Base-by-base conservation (phyloP, 2,888 invertebrate genomes). In the Oligia fasciuncula region DNA sequence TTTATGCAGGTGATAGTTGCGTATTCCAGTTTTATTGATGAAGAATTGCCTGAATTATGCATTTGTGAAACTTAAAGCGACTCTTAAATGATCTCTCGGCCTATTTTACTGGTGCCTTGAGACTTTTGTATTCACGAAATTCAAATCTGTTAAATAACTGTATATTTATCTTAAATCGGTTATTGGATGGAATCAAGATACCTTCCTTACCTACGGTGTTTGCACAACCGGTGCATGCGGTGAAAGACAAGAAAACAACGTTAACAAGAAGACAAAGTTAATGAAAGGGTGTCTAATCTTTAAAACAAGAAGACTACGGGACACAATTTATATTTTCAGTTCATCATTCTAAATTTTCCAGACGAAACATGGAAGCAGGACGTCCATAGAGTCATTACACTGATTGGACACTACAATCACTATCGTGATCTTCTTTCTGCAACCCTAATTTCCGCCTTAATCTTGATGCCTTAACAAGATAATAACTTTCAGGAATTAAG, bases 381-480 rank as follows among this genome's bases (percentile, higher is more conserved):
- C 8, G 19, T 82, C 43, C 9, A 23, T 40, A 65, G 6, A 72
- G 6, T 35, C 51, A 70, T 74, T 66, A 57, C 11, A 60, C 19
- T 66, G 65, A 72, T 35, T 43, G 51, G 5, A 51, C 29, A 54
- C 57, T 86, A 78, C 78, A 60, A 60, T 60, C 57, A 60, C 76
- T 46, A 49, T 46, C 46, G 35, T 40, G n/a, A 76, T 77, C 75
- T 76, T 85, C 57, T 69, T 71, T 77, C 66, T 51, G 84, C 29
- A 79, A 54, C 70, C 69, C 69, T 75, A 76, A 81, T 82, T 88
- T 78, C 80, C 80, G 67, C 76, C n/a, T 78, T 71, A 82, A 82
- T 88, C 85, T 81, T 85, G 83, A 87, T 79, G 79, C 69, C 77
- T 71, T 87, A 88, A 89, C 83, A 76, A 79, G 83, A 82, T 89